Base-by-base conservation (phyloP, 2,113 vertebrate genomes). In the Pithys albifrons region DNA sequence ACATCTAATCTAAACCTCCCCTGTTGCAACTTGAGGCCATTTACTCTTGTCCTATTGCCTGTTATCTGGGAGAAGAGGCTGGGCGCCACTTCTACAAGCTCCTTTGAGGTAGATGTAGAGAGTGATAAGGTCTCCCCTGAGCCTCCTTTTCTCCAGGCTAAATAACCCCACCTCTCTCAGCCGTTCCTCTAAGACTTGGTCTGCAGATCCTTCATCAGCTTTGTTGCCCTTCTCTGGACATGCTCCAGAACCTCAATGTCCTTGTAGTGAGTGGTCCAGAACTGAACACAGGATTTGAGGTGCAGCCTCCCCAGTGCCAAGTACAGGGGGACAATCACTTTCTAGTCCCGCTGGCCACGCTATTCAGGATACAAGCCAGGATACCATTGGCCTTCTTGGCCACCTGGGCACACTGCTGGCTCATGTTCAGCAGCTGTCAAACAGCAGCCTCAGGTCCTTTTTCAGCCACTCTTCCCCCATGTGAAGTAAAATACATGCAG, bases 161-260 rank as follows among this genome's bases (percentile, higher is more conserved):
- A 88, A 46, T 23, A 37, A 2, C 12, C 11, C 18, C 31, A 88
- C 25, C 25, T 65, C 31, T 33, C 22, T 37, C 37, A 58, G 33
- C 22, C 37, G 22, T 28, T 51, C 18, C 43, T 81, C 27, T 66
- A 58, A 43, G 14, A 14, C 25, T 3, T 37, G 67, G 43, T 23
- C 27, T 59, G 33, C 28, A 52, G 52, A 29, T 16, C 33, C 13
- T 54, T 61, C 70, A 41, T n/a, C n/a, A 52, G 33, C 8, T n/a
- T 15, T 19, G 10, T 5, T 62, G 17, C 16, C 46, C 28, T 33
- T 33, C 46, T 77, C 29, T 15, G 19, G 28, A 54, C 33, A n/a
- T 0, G 0, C 13, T 82, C 10, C n/a, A 58, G 51, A 14, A 19
- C 58, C 35, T 58, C 51, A 39, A 7, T 8, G 3, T 8, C 28